Percentiles rank a stretch among this genome's conserved stretches.
Conservation (phyloP, 2,888 invertebrate genomes). For the Drosophila antonietae region DNA sequence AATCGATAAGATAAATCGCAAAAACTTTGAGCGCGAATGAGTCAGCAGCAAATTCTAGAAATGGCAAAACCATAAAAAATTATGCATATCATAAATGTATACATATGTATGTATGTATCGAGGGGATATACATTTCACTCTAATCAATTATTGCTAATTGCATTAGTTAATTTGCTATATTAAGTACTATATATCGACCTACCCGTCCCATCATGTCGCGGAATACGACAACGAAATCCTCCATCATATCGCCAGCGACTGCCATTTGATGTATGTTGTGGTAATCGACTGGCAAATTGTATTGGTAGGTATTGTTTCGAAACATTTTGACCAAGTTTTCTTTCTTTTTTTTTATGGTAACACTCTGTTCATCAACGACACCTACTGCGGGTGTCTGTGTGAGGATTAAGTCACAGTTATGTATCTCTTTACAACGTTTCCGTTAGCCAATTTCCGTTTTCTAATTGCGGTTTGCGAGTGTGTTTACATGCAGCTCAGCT, state of each 20-base stretch:
- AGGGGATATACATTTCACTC: constrained; percentile 2
- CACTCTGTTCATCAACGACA: constrained; percentile 12
- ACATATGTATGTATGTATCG: background rate
- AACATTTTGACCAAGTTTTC: constrained; percentile 71
- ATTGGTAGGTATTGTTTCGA: constrained; percentile 76
- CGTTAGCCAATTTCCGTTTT: constrained; percentile 33
- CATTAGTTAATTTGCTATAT: constrained; percentile 8
- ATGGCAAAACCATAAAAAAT: constrained; percentile 19
- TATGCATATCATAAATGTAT: background rate
- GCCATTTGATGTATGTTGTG: constrained; percentile 86
- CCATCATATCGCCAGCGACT: constrained; percentile 89
- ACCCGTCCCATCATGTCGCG: constrained; percentile 90
- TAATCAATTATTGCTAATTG: constrained; percentile 5
- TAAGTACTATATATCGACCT: constrained; percentile 66
- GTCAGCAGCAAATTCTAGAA: constrained; percentile 23
- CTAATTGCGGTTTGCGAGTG: constrained; percentile 19
- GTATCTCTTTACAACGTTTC: constrained; percentile 9
- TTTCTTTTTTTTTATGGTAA: background rate
- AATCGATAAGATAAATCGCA: constrained; percentile 57
- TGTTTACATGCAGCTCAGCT: constrained; percentile 18
- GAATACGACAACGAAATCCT: constrained; percentile 90
- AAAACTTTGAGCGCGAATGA: constrained; percentile 14
- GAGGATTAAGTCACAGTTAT: constrained; percentile 30
- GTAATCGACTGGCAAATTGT: constrained; percentile 88
- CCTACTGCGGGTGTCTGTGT: background rate